These are phyloP conservation scores for Sarcophaga carnaria DNA, from an alignment of 2,888 invertebrate genomes.

Conservation along the genomic window DNA sequence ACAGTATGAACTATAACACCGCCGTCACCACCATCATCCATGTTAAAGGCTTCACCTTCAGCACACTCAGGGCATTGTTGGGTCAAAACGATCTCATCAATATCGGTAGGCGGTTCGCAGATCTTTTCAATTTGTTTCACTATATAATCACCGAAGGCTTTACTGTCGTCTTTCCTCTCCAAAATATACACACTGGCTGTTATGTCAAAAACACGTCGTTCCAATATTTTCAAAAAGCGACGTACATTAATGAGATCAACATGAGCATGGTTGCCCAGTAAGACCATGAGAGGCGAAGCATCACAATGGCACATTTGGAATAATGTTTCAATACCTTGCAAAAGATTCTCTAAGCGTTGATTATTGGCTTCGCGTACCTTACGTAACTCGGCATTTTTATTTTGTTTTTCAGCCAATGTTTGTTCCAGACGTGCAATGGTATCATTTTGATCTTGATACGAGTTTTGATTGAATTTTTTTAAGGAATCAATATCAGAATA, in stretches of 20 bases:
- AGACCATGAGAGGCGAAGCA: conserved; percentile 82
- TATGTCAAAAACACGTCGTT: conserved; percentile 83
- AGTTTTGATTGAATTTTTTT: conserved; percentile 74
- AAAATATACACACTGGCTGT: conserved; percentile 82
- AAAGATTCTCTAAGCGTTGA: conserved; percentile 73
- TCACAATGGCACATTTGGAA: conserved; percentile 83
- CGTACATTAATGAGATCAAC: conserved; percentile 84
- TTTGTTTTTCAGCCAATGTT: conserved; percentile 73
- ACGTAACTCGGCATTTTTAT: conserved; percentile 71
- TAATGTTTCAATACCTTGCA: conserved; percentile 76
- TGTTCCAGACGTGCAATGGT: conserved; percentile 73
- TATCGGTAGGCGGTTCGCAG: conserved; percentile 81
- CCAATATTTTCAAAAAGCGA: conserved; percentile 83
- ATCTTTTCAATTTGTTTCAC: conserved; percentile 78
- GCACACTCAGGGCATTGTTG: conserved; percentile 82
- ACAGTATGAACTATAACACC: conserved; percentile 74
- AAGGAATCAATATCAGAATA: conserved; percentile 76
- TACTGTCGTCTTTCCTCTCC: conserved; percentile 74
- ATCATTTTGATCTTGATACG: conserved; percentile 75
- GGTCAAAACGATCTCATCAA: conserved; percentile 82
- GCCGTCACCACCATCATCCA: conserved; percentile 78
- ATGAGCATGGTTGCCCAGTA: conserved; percentile 84
- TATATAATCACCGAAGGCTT: conserved; percentile 75
- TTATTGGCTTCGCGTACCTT: conserved; percentile 73
- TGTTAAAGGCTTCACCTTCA: conserved; percentile 80